A percentile compares a stretch with the other conserved stretches of the same genome.
Evolutionary conservation across 2,888 invertebrate species (phyloP).

Genomic region (Nudaria mundana): DNA sequence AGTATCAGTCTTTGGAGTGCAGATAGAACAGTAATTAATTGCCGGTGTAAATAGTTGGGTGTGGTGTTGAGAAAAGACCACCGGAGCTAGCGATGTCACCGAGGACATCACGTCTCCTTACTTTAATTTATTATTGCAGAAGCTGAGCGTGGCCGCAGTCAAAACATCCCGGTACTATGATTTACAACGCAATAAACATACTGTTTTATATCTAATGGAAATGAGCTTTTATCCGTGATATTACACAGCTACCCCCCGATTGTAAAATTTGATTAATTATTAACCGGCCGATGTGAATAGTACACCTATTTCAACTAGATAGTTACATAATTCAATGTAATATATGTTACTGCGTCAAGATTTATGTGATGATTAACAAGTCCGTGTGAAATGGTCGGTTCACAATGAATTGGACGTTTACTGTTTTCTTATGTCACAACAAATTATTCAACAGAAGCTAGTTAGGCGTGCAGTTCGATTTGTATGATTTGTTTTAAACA

Average conservation of each 20-base stretch:
- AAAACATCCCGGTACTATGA: constrained; percentile 76
- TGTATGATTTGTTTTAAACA: not conserved
- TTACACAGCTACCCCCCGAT: constrained; percentile 57
- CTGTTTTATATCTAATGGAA: constrained; percentile 76
- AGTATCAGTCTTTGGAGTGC: constrained; percentile 1
- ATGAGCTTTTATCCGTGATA: constrained; percentile 73
- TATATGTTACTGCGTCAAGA: constrained; percentile 30
- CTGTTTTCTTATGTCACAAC: constrained; percentile 21
- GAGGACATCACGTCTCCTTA: constrained; percentile 66
- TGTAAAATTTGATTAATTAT: constrained; percentile 57
- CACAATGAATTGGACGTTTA: constrained; percentile 24
- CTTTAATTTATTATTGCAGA: constrained; percentile 78
- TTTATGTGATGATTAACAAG: constrained; percentile 40
- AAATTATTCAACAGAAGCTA: constrained; percentile 15
- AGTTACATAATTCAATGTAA: constrained; percentile 33
- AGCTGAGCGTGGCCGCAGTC: constrained; percentile 62
- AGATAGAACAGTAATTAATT: no score
- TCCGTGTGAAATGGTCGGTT: constrained; percentile 31
- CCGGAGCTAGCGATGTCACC: constrained; percentile 62
- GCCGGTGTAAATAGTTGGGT: constrained; percentile 49
- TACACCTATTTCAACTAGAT: constrained; percentile 12
- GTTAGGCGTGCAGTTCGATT: not conserved
- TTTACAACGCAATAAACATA: constrained; percentile 74
- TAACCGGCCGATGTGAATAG: constrained; percentile 16
- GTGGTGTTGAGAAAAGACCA: constrained; percentile 54